Conservation (phyloP, 1,140 invertebrate species). For the Solenopsis invicta region DNA sequence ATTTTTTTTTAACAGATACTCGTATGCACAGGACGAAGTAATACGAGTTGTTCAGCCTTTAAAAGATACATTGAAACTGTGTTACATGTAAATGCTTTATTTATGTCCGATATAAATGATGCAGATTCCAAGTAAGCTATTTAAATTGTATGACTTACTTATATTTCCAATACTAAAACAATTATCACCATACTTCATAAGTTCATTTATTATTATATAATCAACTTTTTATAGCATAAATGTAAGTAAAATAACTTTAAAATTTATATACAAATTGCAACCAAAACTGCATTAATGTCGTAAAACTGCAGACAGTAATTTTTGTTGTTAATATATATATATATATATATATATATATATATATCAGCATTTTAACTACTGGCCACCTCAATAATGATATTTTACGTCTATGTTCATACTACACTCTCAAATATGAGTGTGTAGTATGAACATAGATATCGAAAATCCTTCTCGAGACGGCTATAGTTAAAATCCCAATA, state of each 20-base stretch:
- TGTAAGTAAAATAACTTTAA: neutral
- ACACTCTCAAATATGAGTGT: too few species aligned
- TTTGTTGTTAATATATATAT: too few species aligned
- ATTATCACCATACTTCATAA: neutral
- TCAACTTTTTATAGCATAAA: neutral
- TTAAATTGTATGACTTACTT: neutral
- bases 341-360: too few species aligned
- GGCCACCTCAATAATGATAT: too few species aligned
- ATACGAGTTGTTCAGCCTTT: constrained; percentile 88
- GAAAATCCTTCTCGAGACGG: too few species aligned
- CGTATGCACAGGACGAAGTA: constrained; percentile 89
- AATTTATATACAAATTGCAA: neutral
- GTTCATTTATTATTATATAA: neutral
- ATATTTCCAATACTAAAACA: neutral
- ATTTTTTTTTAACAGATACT: constrained; percentile 85
- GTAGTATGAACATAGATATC: too few species aligned
- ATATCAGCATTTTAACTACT: too few species aligned
- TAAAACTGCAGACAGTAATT: too few species aligned
- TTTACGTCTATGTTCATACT: too few species aligned
- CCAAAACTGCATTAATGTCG: neutral
- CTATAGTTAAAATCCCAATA: too few species aligned
- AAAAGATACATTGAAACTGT: constrained; percentile 90
- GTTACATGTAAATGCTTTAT: constrained; percentile 90
- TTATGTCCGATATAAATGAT: constrained; percentile 87
- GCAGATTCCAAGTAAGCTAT: constrained; percentile 86